Base-by-base conservation (phyloP, 53 echinoderm and acorn worm genomes). In the Stichopus horrens region DNA sequence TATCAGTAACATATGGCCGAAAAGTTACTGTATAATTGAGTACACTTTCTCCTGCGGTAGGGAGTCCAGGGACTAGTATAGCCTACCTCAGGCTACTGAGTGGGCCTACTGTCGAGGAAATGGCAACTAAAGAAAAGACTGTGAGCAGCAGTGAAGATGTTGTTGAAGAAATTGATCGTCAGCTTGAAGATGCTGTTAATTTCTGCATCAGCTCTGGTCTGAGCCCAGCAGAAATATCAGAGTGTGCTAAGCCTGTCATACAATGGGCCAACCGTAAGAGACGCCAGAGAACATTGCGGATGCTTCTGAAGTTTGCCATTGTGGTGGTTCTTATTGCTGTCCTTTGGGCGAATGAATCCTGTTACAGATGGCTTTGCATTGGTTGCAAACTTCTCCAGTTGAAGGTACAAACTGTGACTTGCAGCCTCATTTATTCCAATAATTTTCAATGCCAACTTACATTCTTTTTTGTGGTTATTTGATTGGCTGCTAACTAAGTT, bases 341-440 rank as follows among this genome's bases (percentile, higher is more conserved):
- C 56, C 59, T 93, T 65, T 81, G 67, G 86, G 82, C 85, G 86
- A 89, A 89, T 74, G 74, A 86, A 5, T 78, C 77, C 57, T 86
- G 78, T 9, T 93, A 77, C 89, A 86, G 88, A 19, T 89, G 89
- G 89, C 21, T 93, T 16, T 93, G 89, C 56, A 56, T 93, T 9
- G 86, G 71, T 16, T 89, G 83, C 51, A 91, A 91, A 74, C 54
- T 76, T 53, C 23, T 89, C 5, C 79, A 83, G 53, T 53, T 91
- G 71, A 89, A 91, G 93, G 93, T 93, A 81, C 58, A 8, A 20
- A 16, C 71, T 13, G 8, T 13, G 63, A 63, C 10, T 63, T 63
- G 7, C 63, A 13, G 10, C 63, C 0, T 13, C 16, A 7, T 63
- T 63, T 4, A 10, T 63, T 63, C 11, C 5, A 10, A 63, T 63